phyloP scores from a whole-genome alignment of 1,140 invertebrate genomes.

The Drosophila auraria region DNA sequence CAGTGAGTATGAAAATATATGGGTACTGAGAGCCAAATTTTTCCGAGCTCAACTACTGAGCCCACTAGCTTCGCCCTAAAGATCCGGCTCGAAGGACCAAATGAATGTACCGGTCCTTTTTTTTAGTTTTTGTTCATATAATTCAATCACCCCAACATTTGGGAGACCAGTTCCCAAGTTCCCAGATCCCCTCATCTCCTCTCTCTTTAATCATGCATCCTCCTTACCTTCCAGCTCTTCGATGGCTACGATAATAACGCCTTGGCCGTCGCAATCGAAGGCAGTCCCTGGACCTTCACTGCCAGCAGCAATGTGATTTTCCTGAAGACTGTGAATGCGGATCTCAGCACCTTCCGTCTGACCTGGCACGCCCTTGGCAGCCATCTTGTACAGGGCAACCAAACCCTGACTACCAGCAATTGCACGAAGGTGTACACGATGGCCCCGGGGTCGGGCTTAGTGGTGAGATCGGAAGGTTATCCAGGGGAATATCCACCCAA shows the following conservation, averaged over 20 bases:
- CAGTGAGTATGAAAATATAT: conserved; percentile 35
- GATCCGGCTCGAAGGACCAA: too few species aligned
- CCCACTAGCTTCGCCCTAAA: too few species aligned
- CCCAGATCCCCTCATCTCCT: too few species aligned
- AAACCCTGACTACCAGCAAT: conserved; percentile 3
- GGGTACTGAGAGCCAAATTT: too few species aligned
- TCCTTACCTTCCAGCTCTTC: conserved; percentile 52
- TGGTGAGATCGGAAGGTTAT: conserved; percentile 91
- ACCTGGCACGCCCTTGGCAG: conserved; percentile 86
- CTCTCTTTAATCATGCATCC: too few species aligned
- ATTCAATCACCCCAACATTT: too few species aligned
- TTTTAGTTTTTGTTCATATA: too few species aligned
- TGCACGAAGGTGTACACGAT: conserved; percentile 44
- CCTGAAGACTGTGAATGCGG: conserved; percentile 86
- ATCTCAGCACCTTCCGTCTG: conserved; percentile 87
- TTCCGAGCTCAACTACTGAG: too few species aligned
- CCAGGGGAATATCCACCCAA: conserved; percentile 90
- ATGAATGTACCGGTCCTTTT: too few species aligned
- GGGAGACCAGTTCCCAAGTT: too few species aligned
- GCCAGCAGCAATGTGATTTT: conserved; percentile 89
- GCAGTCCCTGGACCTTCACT: conserved; percentile 85
- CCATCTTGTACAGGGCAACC: conserved; percentile 15
- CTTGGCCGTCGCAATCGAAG: conserved; percentile 85
- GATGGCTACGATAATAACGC: conserved; percentile 90
- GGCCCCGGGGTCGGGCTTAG: conserved; percentile 20